Base-by-base conservation (phyloP, 2,797 vertebrate genomes). In the Xerus rutilus region DNA sequence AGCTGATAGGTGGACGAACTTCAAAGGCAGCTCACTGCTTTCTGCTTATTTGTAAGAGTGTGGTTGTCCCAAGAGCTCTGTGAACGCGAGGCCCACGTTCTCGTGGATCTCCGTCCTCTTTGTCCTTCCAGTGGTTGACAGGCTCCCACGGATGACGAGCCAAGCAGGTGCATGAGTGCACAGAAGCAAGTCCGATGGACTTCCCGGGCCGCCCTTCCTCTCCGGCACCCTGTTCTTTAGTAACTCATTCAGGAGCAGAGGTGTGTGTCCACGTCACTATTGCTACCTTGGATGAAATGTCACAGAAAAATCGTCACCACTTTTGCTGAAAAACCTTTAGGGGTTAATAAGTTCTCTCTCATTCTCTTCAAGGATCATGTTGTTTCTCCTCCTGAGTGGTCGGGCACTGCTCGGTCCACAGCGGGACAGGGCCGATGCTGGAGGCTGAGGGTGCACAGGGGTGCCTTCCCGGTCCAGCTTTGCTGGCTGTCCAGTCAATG, bases 241-340 rank as follows among this genome's bases (percentile, higher is more conserved):
- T n/a, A 2, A 21, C 54, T 21, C 7, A 0, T 20, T 21, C 7
- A 64, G 65, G 52, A 9, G 10, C 3, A 54, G 28, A 88, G 23
- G 74, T 3, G 0, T 1, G 70, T 10, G 65, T 81, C n/a, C 52
- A n/a, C 62, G 64, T 62, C 4, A 70, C 4, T 28, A 20, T 30
- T 73, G 13, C 15, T 72, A 65, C 92, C 73, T 84, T 30, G 10
- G 59, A 65, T 7, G 86, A 86, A 81, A 82, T 3, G n/a, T 35
- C 81, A n/a, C 3, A 32, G n/a, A 15, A 77, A 57, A 45, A 32
- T 30, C 81, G 20, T 57, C 32, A 45, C 70, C 89, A 45, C 28
- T 67, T 78, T 25, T 83, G 57, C 32, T 76, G 70, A 13, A 64
- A 91, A 96, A 74, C 45, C 43, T n/a, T 93, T 81, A 65, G 28